These are phyloP conservation scores for Tetramorium bicarinatum DNA, from an alignment of 2,888 invertebrate genomes.

Conservation along the genomic window DNA sequence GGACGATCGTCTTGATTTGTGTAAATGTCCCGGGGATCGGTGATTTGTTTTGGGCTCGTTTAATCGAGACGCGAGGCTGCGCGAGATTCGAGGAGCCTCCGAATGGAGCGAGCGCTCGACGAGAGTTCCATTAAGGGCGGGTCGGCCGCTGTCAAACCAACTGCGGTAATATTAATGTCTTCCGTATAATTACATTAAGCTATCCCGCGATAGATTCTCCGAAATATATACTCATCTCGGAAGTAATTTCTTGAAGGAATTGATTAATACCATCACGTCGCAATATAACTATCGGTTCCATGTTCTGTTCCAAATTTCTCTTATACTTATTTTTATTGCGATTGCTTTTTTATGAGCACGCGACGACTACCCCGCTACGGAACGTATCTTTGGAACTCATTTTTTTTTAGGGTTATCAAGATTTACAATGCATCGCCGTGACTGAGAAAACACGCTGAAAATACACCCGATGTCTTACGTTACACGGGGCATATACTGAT, in stretches of 20 bases:
- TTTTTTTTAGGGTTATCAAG: constrained; percentile 22
- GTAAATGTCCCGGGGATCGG: constrained; percentile 17
- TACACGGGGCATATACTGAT: constrained; percentile 45
- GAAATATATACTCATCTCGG: background rate
- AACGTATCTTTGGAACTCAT: background rate
- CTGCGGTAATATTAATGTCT: constrained; percentile 43
- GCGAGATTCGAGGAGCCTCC: background rate
- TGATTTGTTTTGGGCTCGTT: constrained; percentile 53
- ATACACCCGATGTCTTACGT: constrained; percentile 15
- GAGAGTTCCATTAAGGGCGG: constrained; percentile 44
- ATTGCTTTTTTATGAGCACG: background rate
- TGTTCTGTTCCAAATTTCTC: background rate
- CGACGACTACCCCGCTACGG: background rate
- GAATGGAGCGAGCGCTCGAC: background rate
- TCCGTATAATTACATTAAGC: constrained; percentile 32
- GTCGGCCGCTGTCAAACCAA: constrained; percentile 47
- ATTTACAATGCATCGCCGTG: constrained; percentile 39
- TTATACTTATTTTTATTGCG: background rate
- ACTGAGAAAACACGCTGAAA: constrained; percentile 37
- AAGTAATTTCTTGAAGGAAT: constrained; percentile 1
- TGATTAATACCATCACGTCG: background rate
- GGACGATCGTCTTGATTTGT: constrained; percentile 52
- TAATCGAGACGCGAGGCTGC: constrained; percentile 38
- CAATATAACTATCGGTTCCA: background rate
- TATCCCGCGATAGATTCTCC: constrained; percentile 2